Percentiles rank a stretch among this genome's conserved stretches.
phyloP scores from a whole-genome alignment of 2,797 vertebrate genomes.

The Balearica regulorum region DNA sequence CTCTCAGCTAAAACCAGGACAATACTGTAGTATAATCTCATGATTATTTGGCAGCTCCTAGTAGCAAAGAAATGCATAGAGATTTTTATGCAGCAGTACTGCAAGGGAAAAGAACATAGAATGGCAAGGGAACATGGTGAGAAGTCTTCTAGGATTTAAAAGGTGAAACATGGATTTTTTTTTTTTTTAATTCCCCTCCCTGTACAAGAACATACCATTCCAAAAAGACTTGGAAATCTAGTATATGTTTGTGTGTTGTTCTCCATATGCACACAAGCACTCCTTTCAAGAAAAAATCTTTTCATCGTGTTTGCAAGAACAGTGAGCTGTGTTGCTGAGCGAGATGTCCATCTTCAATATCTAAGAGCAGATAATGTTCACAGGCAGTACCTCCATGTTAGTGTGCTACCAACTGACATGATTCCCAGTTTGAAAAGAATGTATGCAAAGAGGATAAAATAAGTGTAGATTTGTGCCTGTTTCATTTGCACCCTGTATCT shows the following conservation, averaged over 20 bases:
- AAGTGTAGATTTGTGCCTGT: background rate
- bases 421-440: background rate
- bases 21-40: background rate
- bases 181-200: background rate
- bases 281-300: background rate
- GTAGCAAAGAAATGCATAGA: background rate
- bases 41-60: background rate
- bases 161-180: background rate
- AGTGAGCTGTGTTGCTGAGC: background rate
- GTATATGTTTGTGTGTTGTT: background rate
- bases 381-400: background rate
- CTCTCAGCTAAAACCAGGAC: too few species aligned
- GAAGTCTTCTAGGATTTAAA: background rate
- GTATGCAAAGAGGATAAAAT: background rate
- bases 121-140: background rate
- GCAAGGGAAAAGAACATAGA: background rate
- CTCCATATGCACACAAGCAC: background rate
- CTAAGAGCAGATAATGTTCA: background rate
- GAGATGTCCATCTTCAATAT: background rate
- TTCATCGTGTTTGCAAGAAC: background rate
- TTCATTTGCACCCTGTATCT: background rate
- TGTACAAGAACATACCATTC: background rate
- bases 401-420: fast-evolving
- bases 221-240: background rate
- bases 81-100: background rate